Evolutionary conservation across 2,888 invertebrate genomes (phyloP).

Genomic region (Torymus auratus): DNA sequence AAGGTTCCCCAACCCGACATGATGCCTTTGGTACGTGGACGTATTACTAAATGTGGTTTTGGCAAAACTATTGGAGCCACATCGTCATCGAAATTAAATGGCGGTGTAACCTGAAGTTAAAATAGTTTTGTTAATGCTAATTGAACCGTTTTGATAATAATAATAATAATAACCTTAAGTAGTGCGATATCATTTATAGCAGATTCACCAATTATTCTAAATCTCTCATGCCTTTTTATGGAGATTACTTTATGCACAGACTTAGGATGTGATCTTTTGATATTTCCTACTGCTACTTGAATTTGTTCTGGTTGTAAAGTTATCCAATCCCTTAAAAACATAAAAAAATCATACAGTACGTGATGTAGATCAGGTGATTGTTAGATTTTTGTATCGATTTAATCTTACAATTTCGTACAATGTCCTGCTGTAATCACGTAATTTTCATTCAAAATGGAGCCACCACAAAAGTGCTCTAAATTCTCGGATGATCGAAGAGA

Average conservation of each 20-base stretch:
- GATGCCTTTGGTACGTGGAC: neutral
- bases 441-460: conserved; percentile 18
- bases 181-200: conserved; percentile 1
- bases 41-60: neutral
- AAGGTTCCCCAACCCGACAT: neutral
- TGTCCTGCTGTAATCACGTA: conserved; percentile 37
- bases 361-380: too few species aligned
- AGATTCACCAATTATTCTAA: neutral
- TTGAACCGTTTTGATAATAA: neutral
- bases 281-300: neutral
- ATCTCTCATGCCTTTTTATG: neutral
- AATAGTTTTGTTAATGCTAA: too few species aligned
- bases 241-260: neutral
- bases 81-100: neutral
- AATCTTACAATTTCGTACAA: conserved; percentile 11
- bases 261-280: neutral
- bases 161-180: conserved; percentile 5
- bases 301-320: conserved; percentile 1
- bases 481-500: neutral
- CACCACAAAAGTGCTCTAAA: conserved; percentile 35
- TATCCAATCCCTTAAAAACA: neutral
- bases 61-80: conserved; percentile 7
- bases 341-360: too few species aligned
- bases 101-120: neutral
- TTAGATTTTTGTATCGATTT: too few species aligned